A percentile compares a stretch with the other conserved stretches of the same genome.
phyloP scores from a whole-genome alignment of 2,888 invertebrate species.

The Phymatocera aterrima region DNA sequence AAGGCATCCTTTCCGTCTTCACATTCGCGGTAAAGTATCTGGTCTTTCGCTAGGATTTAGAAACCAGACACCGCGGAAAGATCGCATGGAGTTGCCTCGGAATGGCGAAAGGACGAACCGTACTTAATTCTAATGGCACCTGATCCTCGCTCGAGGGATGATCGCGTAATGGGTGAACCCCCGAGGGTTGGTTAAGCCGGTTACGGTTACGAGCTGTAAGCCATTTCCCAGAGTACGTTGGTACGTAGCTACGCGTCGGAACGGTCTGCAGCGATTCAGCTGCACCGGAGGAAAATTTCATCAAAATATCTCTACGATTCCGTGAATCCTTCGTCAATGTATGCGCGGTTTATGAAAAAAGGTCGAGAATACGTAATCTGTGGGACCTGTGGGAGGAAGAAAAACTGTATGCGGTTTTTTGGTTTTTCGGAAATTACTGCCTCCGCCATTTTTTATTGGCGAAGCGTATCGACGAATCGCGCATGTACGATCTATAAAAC shows the following conservation, averaged over 20 bases:
- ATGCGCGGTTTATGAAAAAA: no score
- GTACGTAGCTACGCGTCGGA: neutral
- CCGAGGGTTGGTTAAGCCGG: neutral
- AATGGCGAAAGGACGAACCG: neutral
- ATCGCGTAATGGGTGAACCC: slow-evolving; percentile 30
- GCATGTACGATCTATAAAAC: neutral
- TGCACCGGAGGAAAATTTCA: no score
- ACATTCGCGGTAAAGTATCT: neutral
- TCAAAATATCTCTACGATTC: no score
- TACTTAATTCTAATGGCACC: slow-evolving; percentile 24
- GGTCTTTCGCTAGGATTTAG: slow-evolving; percentile 1
- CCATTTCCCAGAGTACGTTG: neutral
- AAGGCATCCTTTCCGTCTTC: neutral
- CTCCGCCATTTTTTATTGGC: no score
- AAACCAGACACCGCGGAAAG: neutral
- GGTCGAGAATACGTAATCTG: no score
- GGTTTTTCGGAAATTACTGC: no score
- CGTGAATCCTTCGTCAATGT: no score
- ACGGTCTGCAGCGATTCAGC: neutral
- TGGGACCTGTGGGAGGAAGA: no score
- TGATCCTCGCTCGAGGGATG: slow-evolving; percentile 27
- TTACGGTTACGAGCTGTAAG: neutral
- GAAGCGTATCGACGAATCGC: no score
- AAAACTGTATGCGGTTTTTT: no score
- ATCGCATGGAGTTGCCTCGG: neutral